Base-by-base conservation (phyloP, 2,888 invertebrate genomes). In the Andrena hattorfiana region DNA sequence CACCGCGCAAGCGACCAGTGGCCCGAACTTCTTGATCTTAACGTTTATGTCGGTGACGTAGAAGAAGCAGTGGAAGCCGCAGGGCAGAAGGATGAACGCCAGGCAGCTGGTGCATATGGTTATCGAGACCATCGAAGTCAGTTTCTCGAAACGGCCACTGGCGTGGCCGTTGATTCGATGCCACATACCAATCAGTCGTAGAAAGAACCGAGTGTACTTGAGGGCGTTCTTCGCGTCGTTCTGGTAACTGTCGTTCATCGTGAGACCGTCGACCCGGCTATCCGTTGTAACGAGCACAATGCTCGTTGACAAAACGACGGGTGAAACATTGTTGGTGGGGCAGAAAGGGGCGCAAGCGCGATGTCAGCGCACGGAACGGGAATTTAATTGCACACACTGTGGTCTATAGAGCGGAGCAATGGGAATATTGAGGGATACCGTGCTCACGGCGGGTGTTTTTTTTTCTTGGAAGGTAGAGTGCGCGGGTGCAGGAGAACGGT, bases 171-270 rank as follows among this genome's bases (percentile, higher is more conserved):
- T 26, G 0, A 75, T 49, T 0, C 62, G 30, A 0, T 89, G 89
- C 91, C 91, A 90, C 30, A 87, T 77, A 8, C 92, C 92, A 5
- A 92, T 66, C 1, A 87, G 83, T 49, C 78, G 85, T 0, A 91
- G 69, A 8, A 90, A 73, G 81, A 87, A 89, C 6, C 89, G 89
- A 32, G 87, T 90, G 72, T 89, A 80, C 49, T 88, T 81, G 1
- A 90, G 77, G 3, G 89, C 88, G 71, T 89, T 62, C 1, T 42
- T 42, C 4, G 72, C 23, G 10, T 82, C 76, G 26, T n/a, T 54
- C 1, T 66, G 7, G 42, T 78, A 68, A 28, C 42, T 51, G 0
- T 20, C 13, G 48, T 77, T 73, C 20, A 48, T 42, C 32, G 35
- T 13, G 2, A 10, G 13, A 3, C n/a, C n/a, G 28, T 13, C 35